These are phyloP conservation scores for Penaeus indicus DNA, from an alignment of 1,140 invertebrate genomes.

Conservation along the genomic window DNA sequence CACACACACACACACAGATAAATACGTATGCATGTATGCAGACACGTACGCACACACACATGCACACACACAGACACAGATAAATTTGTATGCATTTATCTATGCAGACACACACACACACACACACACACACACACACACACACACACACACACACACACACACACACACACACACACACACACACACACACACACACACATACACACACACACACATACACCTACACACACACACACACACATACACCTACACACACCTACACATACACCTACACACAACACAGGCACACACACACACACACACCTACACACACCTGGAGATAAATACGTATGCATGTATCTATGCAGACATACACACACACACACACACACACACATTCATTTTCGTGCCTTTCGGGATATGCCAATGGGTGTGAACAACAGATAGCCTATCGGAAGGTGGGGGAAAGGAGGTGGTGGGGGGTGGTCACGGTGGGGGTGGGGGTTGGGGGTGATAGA, in stretches of 20 bases:
- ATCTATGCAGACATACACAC: background rate
- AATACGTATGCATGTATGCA: background rate
- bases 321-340: background rate
- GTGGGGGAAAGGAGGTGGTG: background rate
- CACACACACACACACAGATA: slow-evolving; percentile 11
- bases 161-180: slow-evolving; percentile 10
- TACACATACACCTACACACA: background rate
- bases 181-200: slow-evolving; percentile 10
- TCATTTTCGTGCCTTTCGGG: background rate
- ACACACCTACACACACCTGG: background rate
- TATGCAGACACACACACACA: slow-evolving; percentile 21
- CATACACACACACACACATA: background rate
- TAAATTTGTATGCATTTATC: slow-evolving; percentile 10
- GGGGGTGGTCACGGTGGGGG: background rate
- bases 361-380: slow-evolving; percentile 23
- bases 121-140: slow-evolving; percentile 34
- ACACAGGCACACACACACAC: background rate
- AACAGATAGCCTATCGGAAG: background rate
- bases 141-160: slow-evolving; percentile 32
- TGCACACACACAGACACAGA: background rate
- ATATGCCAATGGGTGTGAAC: background rate
- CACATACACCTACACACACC: too few species aligned
- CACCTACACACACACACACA: slow-evolving; percentile 8
- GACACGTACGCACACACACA: slow-evolving; percentile 13
- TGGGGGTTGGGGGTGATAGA: background rate